Evolutionary conservation across 2,113 vertebrate species (phyloP).

Genomic region (Rallus limicola): DNA sequence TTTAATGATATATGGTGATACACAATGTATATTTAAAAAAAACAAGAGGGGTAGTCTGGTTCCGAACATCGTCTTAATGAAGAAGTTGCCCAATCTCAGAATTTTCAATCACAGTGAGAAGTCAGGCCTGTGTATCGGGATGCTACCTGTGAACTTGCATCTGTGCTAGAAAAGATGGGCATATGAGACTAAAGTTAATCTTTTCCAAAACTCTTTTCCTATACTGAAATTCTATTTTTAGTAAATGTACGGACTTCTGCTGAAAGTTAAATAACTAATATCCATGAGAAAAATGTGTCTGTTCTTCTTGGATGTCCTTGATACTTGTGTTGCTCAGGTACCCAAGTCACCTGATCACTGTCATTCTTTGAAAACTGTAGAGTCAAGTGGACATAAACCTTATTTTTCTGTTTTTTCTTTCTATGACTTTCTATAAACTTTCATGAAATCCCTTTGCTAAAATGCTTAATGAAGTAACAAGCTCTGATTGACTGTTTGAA

Average conservation of each 20-base stretch:
- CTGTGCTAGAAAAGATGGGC: background rate
- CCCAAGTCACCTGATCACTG: background rate
- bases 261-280: background rate
- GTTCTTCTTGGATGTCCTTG: background rate
- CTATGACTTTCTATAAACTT: background rate
- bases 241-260: background rate
- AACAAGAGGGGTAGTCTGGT: background rate
- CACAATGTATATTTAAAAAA: background rate
- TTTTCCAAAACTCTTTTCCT: background rate
- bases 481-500: background rate
- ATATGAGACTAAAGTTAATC: background rate
- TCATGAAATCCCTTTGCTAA: background rate
- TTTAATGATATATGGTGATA: background rate
- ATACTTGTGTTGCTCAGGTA: background rate
- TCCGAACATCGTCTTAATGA: background rate
- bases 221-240: background rate
- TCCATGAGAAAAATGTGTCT: background rate
- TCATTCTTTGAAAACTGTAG: background rate
- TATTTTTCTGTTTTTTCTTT: background rate
- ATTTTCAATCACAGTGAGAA: background rate
- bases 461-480: background rate
- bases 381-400: background rate
- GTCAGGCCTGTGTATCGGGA: background rate
- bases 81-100: background rate
- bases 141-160: background rate